A percentile compares a stretch with the other conserved stretches of the same genome.
Evolutionary conservation across 2,888 invertebrate genomes (phyloP).

Genomic region (Synanthedon formicaeformis): DNA sequence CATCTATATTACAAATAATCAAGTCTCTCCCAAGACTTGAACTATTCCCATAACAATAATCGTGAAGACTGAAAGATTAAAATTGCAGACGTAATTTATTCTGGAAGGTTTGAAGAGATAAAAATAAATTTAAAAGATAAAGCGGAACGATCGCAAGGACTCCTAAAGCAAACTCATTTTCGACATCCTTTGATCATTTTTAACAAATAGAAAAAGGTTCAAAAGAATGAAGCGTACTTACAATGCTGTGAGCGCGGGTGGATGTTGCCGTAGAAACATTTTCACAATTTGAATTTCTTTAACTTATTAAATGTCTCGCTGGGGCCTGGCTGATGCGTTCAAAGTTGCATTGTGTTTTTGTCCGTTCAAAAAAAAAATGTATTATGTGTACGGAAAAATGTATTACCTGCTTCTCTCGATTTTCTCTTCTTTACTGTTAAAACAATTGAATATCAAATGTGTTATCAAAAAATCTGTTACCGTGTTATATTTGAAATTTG

Average conservation of each 20-base stretch:
- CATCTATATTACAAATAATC: too few relatives aligned
- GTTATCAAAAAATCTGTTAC: too few relatives aligned
- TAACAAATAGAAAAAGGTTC: slow-evolving; percentile 16
- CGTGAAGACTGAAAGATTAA: slow-evolving; percentile 25
- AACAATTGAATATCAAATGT: too few relatives aligned
- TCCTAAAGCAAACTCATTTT: slow-evolving; percentile 30
- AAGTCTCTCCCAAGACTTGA: neutral
- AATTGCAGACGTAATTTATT: slow-evolving; percentile 26
- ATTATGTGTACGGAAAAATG: too few relatives aligned
- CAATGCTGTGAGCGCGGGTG: neutral
- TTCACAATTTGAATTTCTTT: too few relatives aligned
- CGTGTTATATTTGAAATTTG: too few relatives aligned
- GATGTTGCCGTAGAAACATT: neutral
- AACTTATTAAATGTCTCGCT: too few relatives aligned
- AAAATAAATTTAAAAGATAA: slow-evolving; percentile 20
- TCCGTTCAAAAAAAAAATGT: too few relatives aligned
- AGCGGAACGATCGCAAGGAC: slow-evolving; percentile 15
- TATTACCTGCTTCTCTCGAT: too few relatives aligned
- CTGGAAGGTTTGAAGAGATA: slow-evolving; percentile 11
- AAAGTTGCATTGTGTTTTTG: too few relatives aligned
- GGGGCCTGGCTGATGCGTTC: too few relatives aligned
- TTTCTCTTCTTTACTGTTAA: too few relatives aligned
- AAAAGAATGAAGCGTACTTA: neutral
- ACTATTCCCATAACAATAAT: slow-evolving; percentile 15
- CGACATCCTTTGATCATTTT: slow-evolving; percentile 29